Conservation (phyloP, 2,797 vertebrate species). For the Clamator glandarius region DNA sequence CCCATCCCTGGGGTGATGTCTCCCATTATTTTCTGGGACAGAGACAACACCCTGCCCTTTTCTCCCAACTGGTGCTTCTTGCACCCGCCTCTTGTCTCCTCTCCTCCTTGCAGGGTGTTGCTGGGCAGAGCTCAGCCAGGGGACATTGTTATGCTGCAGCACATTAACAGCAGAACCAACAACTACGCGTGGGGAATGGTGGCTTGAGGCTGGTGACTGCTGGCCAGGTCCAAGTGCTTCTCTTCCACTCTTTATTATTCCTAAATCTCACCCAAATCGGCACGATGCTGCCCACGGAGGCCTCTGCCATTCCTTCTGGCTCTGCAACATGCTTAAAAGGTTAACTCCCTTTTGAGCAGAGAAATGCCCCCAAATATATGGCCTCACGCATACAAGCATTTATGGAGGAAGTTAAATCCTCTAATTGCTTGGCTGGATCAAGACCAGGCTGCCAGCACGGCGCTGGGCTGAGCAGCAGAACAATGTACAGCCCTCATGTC, state of each 20-base stretch:
- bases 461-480: neutral
- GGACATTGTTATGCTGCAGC: neutral
- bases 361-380: neutral
- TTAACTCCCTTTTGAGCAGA: neutral
- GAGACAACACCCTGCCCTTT: neutral
- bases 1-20: neutral
- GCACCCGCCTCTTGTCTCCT: neutral
- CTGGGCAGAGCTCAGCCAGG: neutral
- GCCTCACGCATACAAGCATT: neutral
- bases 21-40: neutral
- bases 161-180: neutral
- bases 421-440: slow-evolving; percentile 29
- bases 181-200: fast-evolving
- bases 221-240: neutral
- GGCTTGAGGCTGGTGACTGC: neutral
- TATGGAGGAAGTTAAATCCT: slow-evolving; percentile 43
- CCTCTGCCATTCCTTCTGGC: neutral
- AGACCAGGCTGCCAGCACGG: neutral
- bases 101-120: neutral
- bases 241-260: neutral
- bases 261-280: neutral
- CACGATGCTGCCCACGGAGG: neutral
- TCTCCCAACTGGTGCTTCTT: neutral
- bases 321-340: neutral
- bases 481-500: neutral